Evolutionary conservation across 2,797 vertebrate species (phyloP), one percentile per base, ranked within the genome.

Genomic region (Aeoliscus strigatus): DNA sequence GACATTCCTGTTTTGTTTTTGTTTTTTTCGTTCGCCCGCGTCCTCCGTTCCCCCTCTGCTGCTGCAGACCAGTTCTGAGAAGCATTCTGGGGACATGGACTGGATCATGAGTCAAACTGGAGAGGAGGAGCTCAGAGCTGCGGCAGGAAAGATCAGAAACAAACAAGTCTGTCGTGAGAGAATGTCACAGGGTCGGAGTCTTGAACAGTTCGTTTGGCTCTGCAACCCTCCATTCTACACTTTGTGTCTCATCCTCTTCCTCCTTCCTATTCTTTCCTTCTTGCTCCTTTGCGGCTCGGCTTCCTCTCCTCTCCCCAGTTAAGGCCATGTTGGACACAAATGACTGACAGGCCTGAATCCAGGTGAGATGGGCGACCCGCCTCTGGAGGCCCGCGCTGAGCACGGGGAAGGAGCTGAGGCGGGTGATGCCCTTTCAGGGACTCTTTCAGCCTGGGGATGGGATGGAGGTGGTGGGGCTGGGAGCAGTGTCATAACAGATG

Each of bases 311-410:
- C 47, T 45, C 43, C 39, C 35, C 45, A 45, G 65, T 67, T 79
- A 77, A 79, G 78, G 73, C 73, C 70, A 43, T 66, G 51, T 65
- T 53, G 59, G 70, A 75, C 53, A 67, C 58, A 24, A 42, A 54
- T 40, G 31, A 51, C 39, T 42, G 56, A 46, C 51, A 51, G 53
- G 41, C 27, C 49, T 52, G 42, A 29, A 56, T 67, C 69, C 47
- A 32, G 60, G 67, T 39, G 33, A 36, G 53, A 64, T 46, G 61
- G 46, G 48, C 36, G 69, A 42, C 45, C 47, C 62, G 45, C 49
- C 24, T 4, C 62, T 73, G 61, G 66, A 69, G 56, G 55, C 2
- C 40, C 26, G 57, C 56, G 35, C 40, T 9, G 36, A 46, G 56
- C 14, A 16, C 17, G 42, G 26, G 28, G 49, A 25, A 16, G 30